Percentiles rank a stretch among this genome's conserved stretches.
These are phyloP conservation scores for Chironomus tepperi DNA, from an alignment of 1,140 invertebrate species.

Conservation along the genomic window DNA sequence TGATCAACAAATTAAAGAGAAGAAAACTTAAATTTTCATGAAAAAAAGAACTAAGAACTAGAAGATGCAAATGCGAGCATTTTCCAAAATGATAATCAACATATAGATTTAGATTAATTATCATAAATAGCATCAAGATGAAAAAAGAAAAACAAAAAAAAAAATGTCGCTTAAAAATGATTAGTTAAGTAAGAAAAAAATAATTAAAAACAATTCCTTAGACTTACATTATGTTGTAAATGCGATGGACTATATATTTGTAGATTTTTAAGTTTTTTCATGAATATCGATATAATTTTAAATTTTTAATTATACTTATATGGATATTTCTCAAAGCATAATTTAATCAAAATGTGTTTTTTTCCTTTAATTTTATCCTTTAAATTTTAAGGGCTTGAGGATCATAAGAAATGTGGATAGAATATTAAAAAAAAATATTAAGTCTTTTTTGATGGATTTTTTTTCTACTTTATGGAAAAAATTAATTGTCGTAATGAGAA, in stretches of 20 bases:
- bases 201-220: neutral
- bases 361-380: too few species aligned
- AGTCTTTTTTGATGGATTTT: neutral
- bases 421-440: conserved; percentile 2
- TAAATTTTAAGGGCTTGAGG: neutral
- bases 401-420: neutral
- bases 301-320: neutral
- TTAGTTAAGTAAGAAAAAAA: neutral
- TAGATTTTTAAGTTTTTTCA: neutral
- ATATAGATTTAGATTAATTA: too few species aligned
- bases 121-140: too few species aligned
- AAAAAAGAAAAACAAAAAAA: too few species aligned
- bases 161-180: neutral
- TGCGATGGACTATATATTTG: conserved; percentile 1
- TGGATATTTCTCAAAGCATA: neutral
- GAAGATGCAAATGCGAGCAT: too few species aligned
- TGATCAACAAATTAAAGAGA: too few species aligned
- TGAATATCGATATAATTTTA: neutral
- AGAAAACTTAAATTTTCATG: too few species aligned
- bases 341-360: conserved; percentile 15
- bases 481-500: neutral
- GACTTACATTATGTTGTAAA: conserved; percentile 3
- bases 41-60: too few species aligned
- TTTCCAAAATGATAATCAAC: too few species aligned
- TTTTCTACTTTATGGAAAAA: neutral